Base-by-base conservation (phyloP, 1,140 invertebrate species). In the Pogonomyrmex barbatus region DNA sequence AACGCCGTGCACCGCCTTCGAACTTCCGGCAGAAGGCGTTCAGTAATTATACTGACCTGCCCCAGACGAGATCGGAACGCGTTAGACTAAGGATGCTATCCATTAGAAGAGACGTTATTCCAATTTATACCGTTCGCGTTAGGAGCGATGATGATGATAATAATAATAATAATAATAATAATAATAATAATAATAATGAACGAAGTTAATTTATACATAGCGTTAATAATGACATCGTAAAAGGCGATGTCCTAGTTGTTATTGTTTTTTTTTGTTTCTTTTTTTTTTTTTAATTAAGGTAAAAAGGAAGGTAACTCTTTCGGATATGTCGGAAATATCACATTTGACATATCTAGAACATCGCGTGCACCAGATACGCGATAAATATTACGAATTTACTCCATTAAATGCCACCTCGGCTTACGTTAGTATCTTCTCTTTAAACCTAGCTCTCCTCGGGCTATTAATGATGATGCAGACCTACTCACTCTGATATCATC, bases 1-100 rank as follows among this genome's bases (percentile, higher is more conserved):
- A 65, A 67, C 90, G 83, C 84, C 85, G 58, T 87, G 77, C 86
- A 79, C 45, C 83, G 70, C 86, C 88, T 85, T 70, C 82, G 75
- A 67, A 85, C 84, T 91, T 92, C 90, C 89, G 91, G 88, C 83
- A 90, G 39, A 85, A 81, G 71, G 62, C 83, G 68, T 89, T 85
- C 87, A 62, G 89, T 91, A 91, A 91, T 92, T 92, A 91, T 91
- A 88, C 85, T 39, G 79, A 45, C 42, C 73, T 65, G 77, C 78
- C 73, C 84, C 76, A 62, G 83, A 90, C 75, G 77, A 79, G 65
- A 88, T 77, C 67, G 76, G 81, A 62, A 89, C 90, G 88, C 88
- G 79, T 86, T 78, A 68, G 78, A 56, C 36, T 50, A 65, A 70
- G 42, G 50, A 12, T 36, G 77, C 24, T 70, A 17, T 47, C 39